Base-by-base conservation (phyloP, 2,797 vertebrate species). In the Malurus splendens region DNA sequence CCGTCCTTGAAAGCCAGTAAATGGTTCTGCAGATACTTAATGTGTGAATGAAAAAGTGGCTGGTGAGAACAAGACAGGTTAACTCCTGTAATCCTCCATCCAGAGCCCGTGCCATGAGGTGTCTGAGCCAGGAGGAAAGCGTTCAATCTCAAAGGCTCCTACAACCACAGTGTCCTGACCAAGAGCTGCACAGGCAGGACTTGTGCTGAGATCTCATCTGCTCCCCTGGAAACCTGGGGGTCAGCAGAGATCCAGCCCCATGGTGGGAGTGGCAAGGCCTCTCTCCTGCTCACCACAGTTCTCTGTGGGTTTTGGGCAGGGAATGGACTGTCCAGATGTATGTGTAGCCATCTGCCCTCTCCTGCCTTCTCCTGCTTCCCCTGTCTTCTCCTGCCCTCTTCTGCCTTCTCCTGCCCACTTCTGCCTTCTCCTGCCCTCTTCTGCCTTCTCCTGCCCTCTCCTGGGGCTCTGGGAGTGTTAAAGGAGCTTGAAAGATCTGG, bases 351-450 rank as follows among this genome's bases (percentile, higher is more conserved):
- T 10, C 28, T 68, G 17, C n/a, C 54, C 25, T 57, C 16, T 10
- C 30, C 19, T 8, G 25, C 8, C 25, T 23, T 55, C 13, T 3
- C n/a, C 48, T 52, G 2, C 10, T 60, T 23, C 16, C 13, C 30
- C 36, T 33, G 2, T 7, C 25, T 28, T 2, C 32, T 16, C 3
- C 18, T 42, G 0, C 33, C 25, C n/a, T 20, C 67, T 47, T 8
- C 24, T 54, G 6, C 60, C 47, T 55, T 14, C 42, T 38, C 6
- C 20, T 39, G 1, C 42, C 32, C 32, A 10, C 11, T 17, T 0
- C 18, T 42, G 0, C 42, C 19, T 36, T 16, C 22, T 9, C 7
- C 12, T 55, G 1, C 33, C 25, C n/a, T 20, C 67, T 47, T 8
- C 24, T 54, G 6, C 60, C 47, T 55, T 14, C 42, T 38, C 6